These are phyloP conservation scores for Crypturellus undulatus DNA, from an alignment of 2,113 vertebrate genomes.

Conservation along the genomic window DNA sequence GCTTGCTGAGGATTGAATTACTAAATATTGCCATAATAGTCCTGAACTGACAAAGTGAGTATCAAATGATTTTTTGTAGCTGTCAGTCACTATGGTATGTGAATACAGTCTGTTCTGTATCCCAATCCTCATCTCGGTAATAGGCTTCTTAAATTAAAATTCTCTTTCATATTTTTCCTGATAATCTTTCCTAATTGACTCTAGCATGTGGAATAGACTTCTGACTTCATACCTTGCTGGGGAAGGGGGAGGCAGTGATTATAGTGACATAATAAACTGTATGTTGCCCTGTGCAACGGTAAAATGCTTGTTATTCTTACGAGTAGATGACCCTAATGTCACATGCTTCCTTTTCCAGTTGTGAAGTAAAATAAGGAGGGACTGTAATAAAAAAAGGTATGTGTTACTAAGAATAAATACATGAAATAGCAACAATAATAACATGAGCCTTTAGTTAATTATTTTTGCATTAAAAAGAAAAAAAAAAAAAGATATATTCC, in stretches of 20 bases:
- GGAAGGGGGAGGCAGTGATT: not conserved
- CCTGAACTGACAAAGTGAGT: slow-evolving; percentile 46
- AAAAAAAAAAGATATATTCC: not conserved
- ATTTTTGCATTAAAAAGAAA: not conserved
- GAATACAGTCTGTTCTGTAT: slow-evolving; percentile 7
- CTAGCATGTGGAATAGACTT: not conserved
- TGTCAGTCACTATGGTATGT: not conserved
- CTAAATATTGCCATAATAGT: slow-evolving; percentile 65
- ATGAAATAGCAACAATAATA: not conserved
- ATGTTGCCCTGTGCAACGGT: not conserved
- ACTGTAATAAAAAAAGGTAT: not conserved
- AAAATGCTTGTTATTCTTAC: not conserved
- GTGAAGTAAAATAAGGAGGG: not conserved
- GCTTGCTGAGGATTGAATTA: slow-evolving; percentile 35
- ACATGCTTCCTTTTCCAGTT: not conserved
- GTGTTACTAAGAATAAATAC: not conserved
- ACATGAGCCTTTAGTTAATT: not conserved
- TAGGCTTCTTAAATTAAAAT: slow-evolving; percentile 7
- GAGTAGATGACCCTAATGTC: not conserved
- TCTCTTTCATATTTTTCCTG: not conserved
- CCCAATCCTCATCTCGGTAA: not conserved
- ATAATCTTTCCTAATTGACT: not conserved
- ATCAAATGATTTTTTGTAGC: slow-evolving; percentile 71
- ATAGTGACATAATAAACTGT: not conserved
- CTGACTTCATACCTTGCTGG: not conserved